Conservation (phyloP, 2,888 invertebrate genomes). For the Ischnus inquisitorius region DNA sequence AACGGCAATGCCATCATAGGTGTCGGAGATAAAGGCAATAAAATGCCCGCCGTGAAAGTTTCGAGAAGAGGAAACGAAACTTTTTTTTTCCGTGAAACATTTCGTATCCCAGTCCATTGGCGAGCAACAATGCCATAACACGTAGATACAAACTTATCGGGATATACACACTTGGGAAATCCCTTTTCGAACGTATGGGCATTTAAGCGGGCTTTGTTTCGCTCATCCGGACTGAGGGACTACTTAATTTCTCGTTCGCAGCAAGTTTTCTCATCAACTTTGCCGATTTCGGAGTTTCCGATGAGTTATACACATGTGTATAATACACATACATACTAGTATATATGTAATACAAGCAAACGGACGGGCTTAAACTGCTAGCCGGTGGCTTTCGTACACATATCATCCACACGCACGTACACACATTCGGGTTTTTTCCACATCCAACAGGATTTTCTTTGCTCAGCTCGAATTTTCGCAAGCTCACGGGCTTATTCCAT, state of each 20-base stretch:
- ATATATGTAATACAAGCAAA: not conserved
- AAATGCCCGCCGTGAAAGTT: not conserved
- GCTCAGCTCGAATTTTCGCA: constrained; percentile 7
- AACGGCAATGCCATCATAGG: too few relatives aligned
- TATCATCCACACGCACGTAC: not conserved
- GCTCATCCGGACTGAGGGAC: constrained; percentile 39
- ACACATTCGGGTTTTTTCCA: not conserved
- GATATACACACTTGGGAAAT: constrained; percentile 67
- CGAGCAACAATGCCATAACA: constrained; percentile 27
- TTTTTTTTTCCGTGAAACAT: constrained; percentile 24
- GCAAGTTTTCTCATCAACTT: constrained; percentile 43
- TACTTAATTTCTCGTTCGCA: constrained; percentile 54
- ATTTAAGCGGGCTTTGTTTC: constrained; percentile 38
- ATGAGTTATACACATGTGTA: not conserved
- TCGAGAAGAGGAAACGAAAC: not conserved
- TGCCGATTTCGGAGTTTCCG: constrained; percentile 44
- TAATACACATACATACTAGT: not conserved
- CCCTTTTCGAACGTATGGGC: constrained; percentile 52
- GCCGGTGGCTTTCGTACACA: not conserved
- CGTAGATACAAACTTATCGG: constrained; percentile 62
- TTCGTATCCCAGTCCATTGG: constrained; percentile 16
- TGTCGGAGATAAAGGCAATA: not conserved
- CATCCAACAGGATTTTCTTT: constrained; percentile 6
- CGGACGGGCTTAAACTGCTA: too few relatives aligned
- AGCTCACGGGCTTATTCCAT: not conserved